Evolutionary conservation across 1,140 invertebrate species (phyloP).

Genomic region (Drosophila mojavensis): DNA sequence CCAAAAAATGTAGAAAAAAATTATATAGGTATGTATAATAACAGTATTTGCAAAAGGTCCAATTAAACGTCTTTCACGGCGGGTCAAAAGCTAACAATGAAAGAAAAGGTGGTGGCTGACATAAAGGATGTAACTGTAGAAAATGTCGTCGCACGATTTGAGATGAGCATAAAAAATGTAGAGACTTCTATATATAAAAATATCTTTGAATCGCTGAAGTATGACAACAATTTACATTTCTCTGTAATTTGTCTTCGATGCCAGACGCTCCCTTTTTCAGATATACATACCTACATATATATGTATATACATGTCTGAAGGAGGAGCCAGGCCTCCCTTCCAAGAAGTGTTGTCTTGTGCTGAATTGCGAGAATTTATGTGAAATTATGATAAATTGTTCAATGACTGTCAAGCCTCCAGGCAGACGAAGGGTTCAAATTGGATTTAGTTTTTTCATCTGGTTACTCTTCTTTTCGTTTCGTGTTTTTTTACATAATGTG

Average conservation of each 20-base stretch:
- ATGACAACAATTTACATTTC: slow-evolving; percentile 65
- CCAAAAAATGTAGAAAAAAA: background rate
- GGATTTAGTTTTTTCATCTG: slow-evolving; percentile 5
- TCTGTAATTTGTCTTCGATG: slow-evolving; percentile 72
- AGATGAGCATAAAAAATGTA: slow-evolving; percentile 57
- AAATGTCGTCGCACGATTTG: slow-evolving; percentile 37
- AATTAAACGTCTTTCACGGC: slow-evolving; percentile 18
- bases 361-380: slow-evolving; percentile 59
- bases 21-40: background rate
- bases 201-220: slow-evolving; percentile 49
- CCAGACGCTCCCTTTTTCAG: slow-evolving; percentile 30
- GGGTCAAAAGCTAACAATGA: slow-evolving; percentile 20
- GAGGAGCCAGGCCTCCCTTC: background rate
- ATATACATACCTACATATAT: slow-evolving; percentile 17
- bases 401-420: slow-evolving; percentile 23
- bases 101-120: background rate
- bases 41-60: slow-evolving; percentile 5
- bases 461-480: slow-evolving; percentile 9
- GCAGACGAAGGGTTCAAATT: slow-evolving; percentile 26
- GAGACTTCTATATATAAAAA: slow-evolving; percentile 15
- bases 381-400: slow-evolving; percentile 76
- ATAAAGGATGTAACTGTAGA: slow-evolving; percentile 25
- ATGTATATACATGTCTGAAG: slow-evolving; percentile 18
- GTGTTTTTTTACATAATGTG: slow-evolving; percentile 13
- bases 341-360: slow-evolving; percentile 33